phyloP scores from a whole-genome alignment of 1,140 invertebrate species.

The Cepaea nemoralis region DNA sequence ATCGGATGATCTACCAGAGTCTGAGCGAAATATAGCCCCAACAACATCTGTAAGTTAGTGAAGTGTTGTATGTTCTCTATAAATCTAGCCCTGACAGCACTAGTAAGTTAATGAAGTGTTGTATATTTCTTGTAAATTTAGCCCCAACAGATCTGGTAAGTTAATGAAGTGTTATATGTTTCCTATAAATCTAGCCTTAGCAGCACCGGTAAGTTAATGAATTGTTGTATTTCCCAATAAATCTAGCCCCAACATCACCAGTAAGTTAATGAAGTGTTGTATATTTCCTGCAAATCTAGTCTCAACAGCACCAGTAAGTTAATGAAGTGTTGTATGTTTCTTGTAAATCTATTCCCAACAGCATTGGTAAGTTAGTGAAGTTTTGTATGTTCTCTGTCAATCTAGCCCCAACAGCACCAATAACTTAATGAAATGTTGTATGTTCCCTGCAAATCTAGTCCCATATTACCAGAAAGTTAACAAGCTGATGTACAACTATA shows the following conservation, averaged over 20 bases:
- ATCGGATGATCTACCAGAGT: conserved; percentile 29
- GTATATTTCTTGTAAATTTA: neutral
- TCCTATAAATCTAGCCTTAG: no score
- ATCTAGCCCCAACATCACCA: neutral
- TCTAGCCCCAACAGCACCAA: no score
- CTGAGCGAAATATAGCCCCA: neutral
- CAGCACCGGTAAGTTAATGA: no score
- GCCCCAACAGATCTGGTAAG: neutral
- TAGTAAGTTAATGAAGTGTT: neutral
- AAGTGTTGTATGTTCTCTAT: neutral
- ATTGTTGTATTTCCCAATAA: no score
- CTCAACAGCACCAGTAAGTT: neutral
- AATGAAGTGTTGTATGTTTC: neutral
- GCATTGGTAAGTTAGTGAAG: no score
- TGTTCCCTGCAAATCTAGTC: no score
- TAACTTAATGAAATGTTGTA: no score
- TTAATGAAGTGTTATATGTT: no score
- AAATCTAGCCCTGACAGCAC: neutral
- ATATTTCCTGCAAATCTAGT: neutral
- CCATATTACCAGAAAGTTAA: neutral
- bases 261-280: neutral
- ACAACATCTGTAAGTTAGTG: neutral
- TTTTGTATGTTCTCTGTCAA: no score
- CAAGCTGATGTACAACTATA: neutral
- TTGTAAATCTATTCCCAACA: neutral